These are phyloP conservation scores for Lottia gigantea DNA, from an alignment of 2,888 invertebrate genomes.

Conservation along the genomic window DNA sequence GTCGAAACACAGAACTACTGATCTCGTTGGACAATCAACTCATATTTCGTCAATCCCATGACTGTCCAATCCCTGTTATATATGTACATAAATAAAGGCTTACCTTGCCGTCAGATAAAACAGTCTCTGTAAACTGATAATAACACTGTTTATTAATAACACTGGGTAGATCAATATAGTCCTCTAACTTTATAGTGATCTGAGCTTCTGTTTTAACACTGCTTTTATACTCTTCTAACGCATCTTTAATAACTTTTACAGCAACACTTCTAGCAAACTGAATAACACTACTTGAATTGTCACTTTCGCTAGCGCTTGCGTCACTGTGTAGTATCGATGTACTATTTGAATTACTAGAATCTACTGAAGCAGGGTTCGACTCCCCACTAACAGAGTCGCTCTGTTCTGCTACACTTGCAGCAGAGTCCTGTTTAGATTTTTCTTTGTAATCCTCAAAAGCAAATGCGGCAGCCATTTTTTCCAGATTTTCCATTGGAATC, in stretches of 20 bases:
- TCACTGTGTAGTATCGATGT: neutral
- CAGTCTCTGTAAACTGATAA: slow-evolving; percentile 54
- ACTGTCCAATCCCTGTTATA: neutral
- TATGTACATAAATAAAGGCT: neutral
- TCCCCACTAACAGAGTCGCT: neutral
- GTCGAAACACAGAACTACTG: neutral
- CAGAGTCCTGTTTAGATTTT: neutral
- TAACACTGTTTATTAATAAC: slow-evolving; percentile 21
- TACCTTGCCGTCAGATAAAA: slow-evolving; percentile 60
- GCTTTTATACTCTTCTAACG: neutral
- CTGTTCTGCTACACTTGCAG: slow-evolving; percentile 1
- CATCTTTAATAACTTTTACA: slow-evolving; percentile 12
- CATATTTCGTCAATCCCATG: too few species aligned
- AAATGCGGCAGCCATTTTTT: slow-evolving; percentile 14
- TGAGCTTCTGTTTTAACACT: neutral
- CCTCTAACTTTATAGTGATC: neutral
- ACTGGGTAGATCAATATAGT: neutral
- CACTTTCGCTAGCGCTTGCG: neutral
- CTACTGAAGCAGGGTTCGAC: neutral
- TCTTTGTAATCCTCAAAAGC: neutral
- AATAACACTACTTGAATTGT: neutral
- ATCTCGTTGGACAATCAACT: too few species aligned
- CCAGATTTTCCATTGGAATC: slow-evolving; percentile 15
- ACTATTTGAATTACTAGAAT: slow-evolving; percentile 8
- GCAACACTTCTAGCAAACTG: slow-evolving; percentile 11